These are phyloP conservation scores for Lagopus muta DNA, from an alignment of 2,113 vertebrate species.

Conservation along the genomic window DNA sequence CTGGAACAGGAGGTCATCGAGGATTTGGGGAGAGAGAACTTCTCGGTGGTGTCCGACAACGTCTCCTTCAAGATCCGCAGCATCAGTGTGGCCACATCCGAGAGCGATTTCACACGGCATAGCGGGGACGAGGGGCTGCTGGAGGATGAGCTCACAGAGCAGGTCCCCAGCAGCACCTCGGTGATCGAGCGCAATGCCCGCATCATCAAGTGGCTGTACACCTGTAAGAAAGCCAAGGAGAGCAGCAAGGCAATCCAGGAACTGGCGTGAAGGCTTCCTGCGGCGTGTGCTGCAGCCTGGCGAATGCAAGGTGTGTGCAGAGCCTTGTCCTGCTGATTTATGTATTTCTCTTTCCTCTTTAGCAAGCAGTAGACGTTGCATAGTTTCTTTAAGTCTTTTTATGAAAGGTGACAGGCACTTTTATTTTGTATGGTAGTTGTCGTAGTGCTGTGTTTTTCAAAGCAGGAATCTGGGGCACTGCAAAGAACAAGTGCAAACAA, in stretches of 20 bases:
- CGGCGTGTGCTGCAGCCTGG: neutral
- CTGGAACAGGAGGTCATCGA: conserved; percentile 89
- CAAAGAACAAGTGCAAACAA: neutral
- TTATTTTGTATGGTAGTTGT: neutral
- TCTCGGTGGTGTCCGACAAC: conserved; percentile 81
- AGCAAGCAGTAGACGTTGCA: neutral
- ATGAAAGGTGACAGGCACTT: neutral
- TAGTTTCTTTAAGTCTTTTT: neutral
- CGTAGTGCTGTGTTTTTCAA: neutral
- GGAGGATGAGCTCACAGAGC: conserved; percentile 82
- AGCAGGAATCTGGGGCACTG: neutral
- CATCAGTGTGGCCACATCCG: conserved; percentile 84
- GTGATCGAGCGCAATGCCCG: conserved; percentile 96
- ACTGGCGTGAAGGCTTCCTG: conserved; percentile 72
- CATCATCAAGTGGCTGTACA: conserved; percentile 97
- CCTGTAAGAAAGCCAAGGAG: conserved; percentile 89
- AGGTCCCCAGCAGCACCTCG: conserved; percentile 79
- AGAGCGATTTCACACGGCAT: conserved; percentile 83
- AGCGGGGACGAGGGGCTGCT: conserved; percentile 84
- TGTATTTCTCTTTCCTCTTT: neutral
- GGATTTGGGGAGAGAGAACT: conserved; percentile 89
- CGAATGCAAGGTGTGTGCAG: conserved; percentile 53
- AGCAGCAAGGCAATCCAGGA: conserved; percentile 79
- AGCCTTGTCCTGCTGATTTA: neutral
- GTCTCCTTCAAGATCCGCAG: conserved; percentile 79